phyloP scores from a whole-genome alignment of 2,797 vertebrate genomes.

The Stomatorhinus walkeri region DNA sequence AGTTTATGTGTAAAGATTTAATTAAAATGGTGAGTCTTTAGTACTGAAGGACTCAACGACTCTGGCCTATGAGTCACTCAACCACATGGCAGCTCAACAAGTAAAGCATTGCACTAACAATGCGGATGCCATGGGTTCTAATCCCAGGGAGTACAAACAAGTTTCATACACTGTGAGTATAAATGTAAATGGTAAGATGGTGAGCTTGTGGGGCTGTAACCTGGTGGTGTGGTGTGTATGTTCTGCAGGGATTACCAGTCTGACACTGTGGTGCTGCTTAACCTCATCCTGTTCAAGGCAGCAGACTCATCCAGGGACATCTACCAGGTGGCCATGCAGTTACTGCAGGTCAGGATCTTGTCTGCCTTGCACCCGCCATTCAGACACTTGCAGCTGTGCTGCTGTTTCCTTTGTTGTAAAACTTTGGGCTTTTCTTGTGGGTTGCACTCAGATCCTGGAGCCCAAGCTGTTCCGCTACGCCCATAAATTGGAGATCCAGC shows the following conservation, averaged over 20 bases:
- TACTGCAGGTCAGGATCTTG: constrained; percentile 78
- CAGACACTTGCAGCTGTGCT: not conserved
- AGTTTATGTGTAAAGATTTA: not conserved
- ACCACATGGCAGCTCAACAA: not conserved
- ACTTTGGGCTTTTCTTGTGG: not conserved
- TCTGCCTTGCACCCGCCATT: no score
- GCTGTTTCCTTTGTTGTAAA: not conserved
- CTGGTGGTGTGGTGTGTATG: not conserved
- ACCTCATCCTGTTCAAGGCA: constrained; percentile 96
- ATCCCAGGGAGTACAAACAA: not conserved
- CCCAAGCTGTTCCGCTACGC: constrained; percentile 98
- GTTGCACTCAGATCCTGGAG: constrained; percentile 78
- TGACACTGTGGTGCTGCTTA: constrained; percentile 96
- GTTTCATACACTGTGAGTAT: not conserved
- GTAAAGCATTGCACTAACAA: not conserved
- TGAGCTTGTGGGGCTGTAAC: not conserved
- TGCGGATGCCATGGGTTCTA: not conserved
- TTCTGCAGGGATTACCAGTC: constrained; percentile 89
- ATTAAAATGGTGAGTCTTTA: not conserved
- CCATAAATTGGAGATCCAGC: constrained; percentile 93
- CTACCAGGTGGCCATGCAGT: constrained; percentile 97
- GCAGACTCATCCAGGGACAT: constrained; percentile 93
- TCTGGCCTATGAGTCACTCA: not conserved
- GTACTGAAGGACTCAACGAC: not conserved
- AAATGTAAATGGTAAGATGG: not conserved